Conservation (phyloP, 2,113 vertebrate species). For the Apteryx mantelli region DNA sequence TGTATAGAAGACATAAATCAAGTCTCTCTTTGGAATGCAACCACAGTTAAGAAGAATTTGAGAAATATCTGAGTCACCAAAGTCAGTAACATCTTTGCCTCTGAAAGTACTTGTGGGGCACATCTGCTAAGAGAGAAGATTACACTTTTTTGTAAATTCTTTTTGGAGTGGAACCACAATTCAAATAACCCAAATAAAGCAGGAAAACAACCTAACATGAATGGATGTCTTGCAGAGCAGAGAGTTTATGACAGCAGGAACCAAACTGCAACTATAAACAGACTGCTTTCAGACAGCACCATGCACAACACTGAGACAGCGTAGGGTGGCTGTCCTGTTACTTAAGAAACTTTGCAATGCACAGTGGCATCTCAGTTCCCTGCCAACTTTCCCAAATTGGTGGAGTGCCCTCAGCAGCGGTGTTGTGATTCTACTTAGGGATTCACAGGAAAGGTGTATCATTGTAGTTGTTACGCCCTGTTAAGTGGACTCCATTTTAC, state of each 20-base stretch:
- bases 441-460: neutral
- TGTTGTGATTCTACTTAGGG: neutral
- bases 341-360: neutral
- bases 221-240: neutral
- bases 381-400: neutral
- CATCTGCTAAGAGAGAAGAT: neutral
- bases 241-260: neutral
- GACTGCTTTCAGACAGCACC: neutral
- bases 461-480: neutral
- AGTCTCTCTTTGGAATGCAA: neutral
- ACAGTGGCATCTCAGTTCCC: neutral
- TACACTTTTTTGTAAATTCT: neutral
- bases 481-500: neutral
- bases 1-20: neutral
- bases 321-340: neutral
- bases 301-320: neutral
- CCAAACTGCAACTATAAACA: neutral
- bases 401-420: neutral
- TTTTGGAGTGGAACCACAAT: neutral
- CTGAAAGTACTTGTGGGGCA: neutral
- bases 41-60: neutral
- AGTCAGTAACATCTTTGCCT: neutral
- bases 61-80: constrained; percentile 25
- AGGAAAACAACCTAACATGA: neutral
- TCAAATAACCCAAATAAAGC: neutral